Evolutionary conservation across 2,888 invertebrate genomes (phyloP).

Genomic region (Drosophila recens): DNA sequence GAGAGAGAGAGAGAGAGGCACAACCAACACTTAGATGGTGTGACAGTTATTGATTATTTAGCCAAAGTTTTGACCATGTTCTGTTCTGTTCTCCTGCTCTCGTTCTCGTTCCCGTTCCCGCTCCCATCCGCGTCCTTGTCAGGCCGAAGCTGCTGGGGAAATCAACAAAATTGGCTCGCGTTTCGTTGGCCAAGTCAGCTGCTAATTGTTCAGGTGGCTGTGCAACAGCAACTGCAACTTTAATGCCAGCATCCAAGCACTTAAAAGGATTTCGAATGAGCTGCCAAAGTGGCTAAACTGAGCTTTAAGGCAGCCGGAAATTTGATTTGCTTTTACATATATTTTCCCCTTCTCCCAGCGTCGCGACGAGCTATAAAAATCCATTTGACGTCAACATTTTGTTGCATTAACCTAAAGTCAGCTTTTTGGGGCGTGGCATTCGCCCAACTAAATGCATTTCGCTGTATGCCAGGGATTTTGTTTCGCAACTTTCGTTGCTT

Average conservation of each 20-base stretch:
- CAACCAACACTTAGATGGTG: conserved; percentile 32
- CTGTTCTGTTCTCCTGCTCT: neutral
- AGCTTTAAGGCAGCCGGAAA: conserved; percentile 64
- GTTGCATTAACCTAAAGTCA: conserved; percentile 20
- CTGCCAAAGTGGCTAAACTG: conserved; percentile 51
- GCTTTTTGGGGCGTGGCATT: conserved; percentile 5
- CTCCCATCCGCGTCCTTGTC: neutral
- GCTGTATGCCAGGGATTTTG: conserved; percentile 51
- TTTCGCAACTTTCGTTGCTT: conserved; percentile 53
- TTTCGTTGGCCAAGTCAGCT: conserved; percentile 38
- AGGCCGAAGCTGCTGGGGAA: conserved; percentile 54
- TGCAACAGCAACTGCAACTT: conserved; percentile 47
- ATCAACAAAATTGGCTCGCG: conserved; percentile 65
- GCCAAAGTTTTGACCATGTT: conserved; percentile 32
- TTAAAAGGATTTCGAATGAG: conserved; percentile 41
- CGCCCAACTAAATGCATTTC: conserved; percentile 59
- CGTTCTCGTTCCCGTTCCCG: too few relatives aligned
- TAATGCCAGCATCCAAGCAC: conserved; percentile 31
- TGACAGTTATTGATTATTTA: conserved; percentile 77
- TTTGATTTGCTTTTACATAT: conserved; percentile 61
- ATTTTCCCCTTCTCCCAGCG: neutral
- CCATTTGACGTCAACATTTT: conserved; percentile 53
- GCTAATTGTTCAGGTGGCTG: conserved; percentile 59
- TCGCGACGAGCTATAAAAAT: conserved; percentile 46
- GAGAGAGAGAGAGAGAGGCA: neutral